phyloP scores from a whole-genome alignment of 2,113 vertebrate genomes.

The Asarcornis scutulata region DNA sequence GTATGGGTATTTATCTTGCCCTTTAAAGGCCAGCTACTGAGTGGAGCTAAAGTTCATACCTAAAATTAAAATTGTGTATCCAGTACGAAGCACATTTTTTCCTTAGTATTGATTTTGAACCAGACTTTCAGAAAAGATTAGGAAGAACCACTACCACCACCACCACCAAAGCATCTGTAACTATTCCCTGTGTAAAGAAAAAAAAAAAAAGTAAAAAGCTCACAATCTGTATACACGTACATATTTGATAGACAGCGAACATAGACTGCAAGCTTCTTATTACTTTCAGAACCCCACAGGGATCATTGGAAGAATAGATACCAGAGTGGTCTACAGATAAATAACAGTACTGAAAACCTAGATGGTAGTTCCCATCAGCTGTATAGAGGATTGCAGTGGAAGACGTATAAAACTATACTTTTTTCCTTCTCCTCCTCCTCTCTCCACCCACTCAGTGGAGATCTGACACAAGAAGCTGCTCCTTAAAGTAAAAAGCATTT shows the following conservation, averaged over 20 bases:
- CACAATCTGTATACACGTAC: not conserved
- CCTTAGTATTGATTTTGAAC: slow-evolving; percentile 10
- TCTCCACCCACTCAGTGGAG: not conserved
- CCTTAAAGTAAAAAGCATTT: not conserved
- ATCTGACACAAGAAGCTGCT: not conserved
- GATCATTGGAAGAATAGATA: not conserved
- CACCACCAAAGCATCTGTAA: not conserved
- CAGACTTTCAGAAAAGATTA: not conserved
- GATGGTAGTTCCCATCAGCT: not conserved
- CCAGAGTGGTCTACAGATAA: not conserved
- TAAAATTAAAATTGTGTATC: slow-evolving; percentile 21
- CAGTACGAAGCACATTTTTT: not conserved
- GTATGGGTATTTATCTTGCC: slow-evolving; percentile 48
- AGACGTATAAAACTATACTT: not conserved
- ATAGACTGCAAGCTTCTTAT: not conserved
- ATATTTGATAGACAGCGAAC: not conserved
- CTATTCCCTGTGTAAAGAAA: not conserved
- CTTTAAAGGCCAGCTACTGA: slow-evolving; percentile 58
- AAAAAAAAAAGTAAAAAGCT: not conserved
- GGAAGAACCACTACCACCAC: not conserved
- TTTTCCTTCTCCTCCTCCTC: not conserved
- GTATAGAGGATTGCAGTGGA: not conserved
- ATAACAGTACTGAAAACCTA: not conserved
- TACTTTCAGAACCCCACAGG: not conserved
- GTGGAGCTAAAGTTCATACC: slow-evolving; percentile 50